phyloP scores from a whole-genome alignment of 2,113 vertebrate genomes.

The Prunella fulvescens region DNA sequence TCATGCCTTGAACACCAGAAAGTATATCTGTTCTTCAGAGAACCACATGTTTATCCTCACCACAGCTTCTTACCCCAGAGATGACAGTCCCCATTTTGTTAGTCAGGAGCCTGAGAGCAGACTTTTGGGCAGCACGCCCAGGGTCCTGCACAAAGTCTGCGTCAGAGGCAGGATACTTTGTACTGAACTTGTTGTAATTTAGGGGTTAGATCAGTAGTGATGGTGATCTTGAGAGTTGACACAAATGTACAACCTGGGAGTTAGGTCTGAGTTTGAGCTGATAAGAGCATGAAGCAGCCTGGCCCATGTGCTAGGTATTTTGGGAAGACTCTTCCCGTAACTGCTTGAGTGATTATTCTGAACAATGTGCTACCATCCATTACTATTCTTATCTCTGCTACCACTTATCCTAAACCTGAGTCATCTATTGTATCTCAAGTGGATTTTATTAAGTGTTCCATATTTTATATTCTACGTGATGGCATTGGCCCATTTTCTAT shows the following conservation, averaged over 20 bases:
- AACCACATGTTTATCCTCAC: background rate
- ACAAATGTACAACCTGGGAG: background rate
- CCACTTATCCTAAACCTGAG: conserved; percentile 22
- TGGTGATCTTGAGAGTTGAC: background rate
- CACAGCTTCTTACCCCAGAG: background rate
- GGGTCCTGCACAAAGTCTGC: background rate
- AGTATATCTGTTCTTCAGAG: fast-evolving
- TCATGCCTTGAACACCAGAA: background rate
- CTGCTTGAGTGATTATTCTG: background rate
- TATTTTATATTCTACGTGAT: background rate
- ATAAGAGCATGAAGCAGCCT: background rate
- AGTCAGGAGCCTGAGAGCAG: background rate
- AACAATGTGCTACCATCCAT: conserved; percentile 25
- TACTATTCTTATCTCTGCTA: conserved; percentile 46
- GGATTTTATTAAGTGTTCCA: background rate
- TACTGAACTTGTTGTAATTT: background rate
- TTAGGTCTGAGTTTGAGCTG: background rate
- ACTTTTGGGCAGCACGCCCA: background rate
- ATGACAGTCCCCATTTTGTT: background rate
- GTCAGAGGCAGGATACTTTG: background rate
- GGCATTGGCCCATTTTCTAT: background rate
- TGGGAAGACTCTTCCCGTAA: background rate
- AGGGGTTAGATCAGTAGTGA: background rate
- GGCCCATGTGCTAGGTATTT: background rate
- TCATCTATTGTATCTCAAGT: conserved; percentile 52